These are phyloP conservation scores for Gopherus evgoodei DNA, from an alignment of 2,113 vertebrate genomes.

Conservation along the genomic window DNA sequence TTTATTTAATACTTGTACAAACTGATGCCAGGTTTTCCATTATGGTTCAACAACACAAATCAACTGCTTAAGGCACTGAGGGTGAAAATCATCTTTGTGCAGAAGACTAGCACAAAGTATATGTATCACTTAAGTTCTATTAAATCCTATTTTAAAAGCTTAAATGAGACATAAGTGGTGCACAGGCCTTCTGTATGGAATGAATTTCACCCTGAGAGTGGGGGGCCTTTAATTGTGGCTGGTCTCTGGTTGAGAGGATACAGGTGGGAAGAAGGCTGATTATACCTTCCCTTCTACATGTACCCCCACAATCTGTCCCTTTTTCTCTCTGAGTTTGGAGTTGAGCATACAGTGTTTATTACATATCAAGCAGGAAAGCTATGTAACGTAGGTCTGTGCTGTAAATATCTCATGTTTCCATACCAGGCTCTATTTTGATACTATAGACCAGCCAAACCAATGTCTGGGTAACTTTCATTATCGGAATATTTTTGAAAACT, in stretches of 20 bases:
- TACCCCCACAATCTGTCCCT: not conserved
- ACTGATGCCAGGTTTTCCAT: conserved; percentile 23
- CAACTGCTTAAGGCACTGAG: not conserved
- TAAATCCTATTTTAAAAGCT: not conserved
- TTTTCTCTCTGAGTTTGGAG: not conserved
- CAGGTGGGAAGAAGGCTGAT: not conserved
- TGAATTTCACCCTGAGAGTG: not conserved
- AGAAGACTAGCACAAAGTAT: not conserved
- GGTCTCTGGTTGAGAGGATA: not conserved
- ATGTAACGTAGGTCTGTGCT: not conserved
- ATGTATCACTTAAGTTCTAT: not conserved
- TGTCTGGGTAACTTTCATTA: not conserved
- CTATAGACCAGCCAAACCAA: not conserved
- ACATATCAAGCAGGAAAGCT: not conserved
- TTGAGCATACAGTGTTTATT: not conserved
- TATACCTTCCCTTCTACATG: not conserved
- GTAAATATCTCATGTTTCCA: conserved; percentile 22
- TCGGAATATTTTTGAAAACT: conserved; percentile 37
- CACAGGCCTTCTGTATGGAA: not conserved
- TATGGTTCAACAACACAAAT: not conserved
- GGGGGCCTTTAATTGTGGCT: not conserved
- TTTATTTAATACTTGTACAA: conserved; percentile 8
- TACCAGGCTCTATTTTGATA: not conserved
- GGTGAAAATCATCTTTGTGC: not conserved
- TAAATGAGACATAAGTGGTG: not conserved